Base-by-base conservation (phyloP, 2,113 vertebrate species). In the Cephalopholis sonnerati region DNA sequence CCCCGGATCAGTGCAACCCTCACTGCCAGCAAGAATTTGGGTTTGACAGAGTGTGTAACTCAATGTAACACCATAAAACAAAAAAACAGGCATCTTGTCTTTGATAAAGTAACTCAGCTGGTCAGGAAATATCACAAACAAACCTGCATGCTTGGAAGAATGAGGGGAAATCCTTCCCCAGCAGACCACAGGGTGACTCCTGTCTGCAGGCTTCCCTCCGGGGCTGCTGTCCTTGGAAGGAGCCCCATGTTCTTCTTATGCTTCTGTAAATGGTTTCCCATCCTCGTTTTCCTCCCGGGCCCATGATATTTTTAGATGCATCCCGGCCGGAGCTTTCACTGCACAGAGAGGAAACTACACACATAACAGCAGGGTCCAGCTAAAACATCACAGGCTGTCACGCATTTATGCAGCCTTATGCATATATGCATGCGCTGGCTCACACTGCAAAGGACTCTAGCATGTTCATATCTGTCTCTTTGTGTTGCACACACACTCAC, bases 241-340 rank as follows among this genome's bases (percentile, higher is more conserved):
- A 79, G 66, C 32, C 39, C 18, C 1, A n/a, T 64, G 74, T 80
- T 88, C 61, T 32, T 80, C 44, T 29, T 69, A 25, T 54, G 51
- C 68, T 36, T 64, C 67, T 70, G 71, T 70, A 80, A 92, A 89
- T 65, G 71, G 22, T 85, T 92, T 91, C 77, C 83, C 83, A 82
- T 90, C 85, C 69, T 89, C 65, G 24, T 59, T 78, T 85, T 90
- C 81, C 84, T 91, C 82, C 64, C 0, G 17, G 58, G 81, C 59
- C 36, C 11, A 0, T 7, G 66, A 57, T 93, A 92, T 94, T 91
- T 91, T 92, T 93, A 92, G 91, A 90, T 68, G 81, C 70, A 79
- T 90, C 85, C 87, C 24, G 15, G 54, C 87, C 24, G 15, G 50
- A 73, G 70, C 32, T 53, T 83, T 81, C 36, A 17, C 71, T 62